Evolutionary conservation across 2,888 invertebrate species (phyloP).

Genomic region (Drosophila aldrichi): DNA sequence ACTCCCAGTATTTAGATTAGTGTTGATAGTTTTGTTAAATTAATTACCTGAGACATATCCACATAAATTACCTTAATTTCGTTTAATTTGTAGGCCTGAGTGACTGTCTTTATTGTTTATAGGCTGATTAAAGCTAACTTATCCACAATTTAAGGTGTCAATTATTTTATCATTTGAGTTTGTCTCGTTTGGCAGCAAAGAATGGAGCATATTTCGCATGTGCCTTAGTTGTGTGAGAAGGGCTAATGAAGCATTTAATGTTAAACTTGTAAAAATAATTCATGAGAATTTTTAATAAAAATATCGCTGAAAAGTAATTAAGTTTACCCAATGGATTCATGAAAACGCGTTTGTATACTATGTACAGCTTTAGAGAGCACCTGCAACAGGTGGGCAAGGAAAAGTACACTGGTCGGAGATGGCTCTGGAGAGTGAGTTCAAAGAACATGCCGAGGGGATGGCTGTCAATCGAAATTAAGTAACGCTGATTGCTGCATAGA

Average conservation of each 20-base stretch:
- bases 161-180: slow-evolving; percentile 16
- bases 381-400: slow-evolving; percentile 17
- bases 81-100: slow-evolving; percentile 28
- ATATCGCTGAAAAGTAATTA: not conserved
- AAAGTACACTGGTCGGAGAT: not conserved
- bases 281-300: slow-evolving; percentile 42
- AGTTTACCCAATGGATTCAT: not conserved
- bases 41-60: slow-evolving; percentile 16
- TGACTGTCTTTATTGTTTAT: slow-evolving; percentile 35
- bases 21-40: slow-evolving; percentile 9
- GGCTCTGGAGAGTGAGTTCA: slow-evolving; percentile 22
- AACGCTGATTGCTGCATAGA: slow-evolving; percentile 36
- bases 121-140: slow-evolving; percentile 42
- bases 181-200: slow-evolving; percentile 10
- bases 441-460: slow-evolving; percentile 16
- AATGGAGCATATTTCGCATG: slow-evolving; percentile 35
- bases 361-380: not conserved
- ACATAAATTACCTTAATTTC: slow-evolving; percentile 34
- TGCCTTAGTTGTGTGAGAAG: slow-evolving; percentile 48
- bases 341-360: not conserved
- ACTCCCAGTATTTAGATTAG: slow-evolving; percentile 48
- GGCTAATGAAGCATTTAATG: slow-evolving; percentile 42
- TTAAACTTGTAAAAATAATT: slow-evolving; percentile 22
- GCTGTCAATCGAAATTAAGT: slow-evolving; percentile 32
- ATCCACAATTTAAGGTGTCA: slow-evolving; percentile 13